These are phyloP conservation scores for Phrynocephalus forsythii DNA, from an alignment of 2,797 vertebrate species.

Conservation along the genomic window DNA sequence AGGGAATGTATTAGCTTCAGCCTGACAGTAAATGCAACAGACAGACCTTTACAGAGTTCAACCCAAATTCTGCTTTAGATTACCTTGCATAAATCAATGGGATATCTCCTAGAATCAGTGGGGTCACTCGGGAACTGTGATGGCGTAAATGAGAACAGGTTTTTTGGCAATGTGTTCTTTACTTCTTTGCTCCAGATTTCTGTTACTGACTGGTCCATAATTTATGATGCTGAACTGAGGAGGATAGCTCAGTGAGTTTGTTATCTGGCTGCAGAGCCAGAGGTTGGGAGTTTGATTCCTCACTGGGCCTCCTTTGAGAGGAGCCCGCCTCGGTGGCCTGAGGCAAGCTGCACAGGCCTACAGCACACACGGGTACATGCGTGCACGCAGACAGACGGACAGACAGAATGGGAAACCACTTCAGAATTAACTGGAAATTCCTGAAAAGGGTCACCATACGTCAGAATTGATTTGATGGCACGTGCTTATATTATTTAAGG, in stretches of 20 bases:
- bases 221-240: neutral
- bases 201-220: constrained; percentile 47
- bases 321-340: too few species aligned
- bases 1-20: neutral
- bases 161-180: neutral
- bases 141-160: constrained; percentile 38
- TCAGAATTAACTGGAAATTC: too few species aligned
- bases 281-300: too few species aligned
- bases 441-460: too few species aligned
- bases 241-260: neutral
- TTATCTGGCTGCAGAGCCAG: too few species aligned
- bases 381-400: too few species aligned
- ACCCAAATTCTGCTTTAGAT: constrained; percentile 44
- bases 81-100: constrained; percentile 51
- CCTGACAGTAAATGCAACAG: constrained; percentile 22
- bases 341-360: too few species aligned
- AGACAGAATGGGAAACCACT: too few species aligned
- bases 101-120: constrained; percentile 10
- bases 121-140: constrained; percentile 28
- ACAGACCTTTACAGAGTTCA: constrained; percentile 27
- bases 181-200: constrained; percentile 26
- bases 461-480: too few species aligned
- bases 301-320: too few species aligned
- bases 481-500: too few species aligned
- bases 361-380: too few species aligned